Percentiles rank a stretch among this genome's conserved stretches.
Conservation (phyloP, 2,113 vertebrate genomes). For the Hippocampus mohnikei region DNA sequence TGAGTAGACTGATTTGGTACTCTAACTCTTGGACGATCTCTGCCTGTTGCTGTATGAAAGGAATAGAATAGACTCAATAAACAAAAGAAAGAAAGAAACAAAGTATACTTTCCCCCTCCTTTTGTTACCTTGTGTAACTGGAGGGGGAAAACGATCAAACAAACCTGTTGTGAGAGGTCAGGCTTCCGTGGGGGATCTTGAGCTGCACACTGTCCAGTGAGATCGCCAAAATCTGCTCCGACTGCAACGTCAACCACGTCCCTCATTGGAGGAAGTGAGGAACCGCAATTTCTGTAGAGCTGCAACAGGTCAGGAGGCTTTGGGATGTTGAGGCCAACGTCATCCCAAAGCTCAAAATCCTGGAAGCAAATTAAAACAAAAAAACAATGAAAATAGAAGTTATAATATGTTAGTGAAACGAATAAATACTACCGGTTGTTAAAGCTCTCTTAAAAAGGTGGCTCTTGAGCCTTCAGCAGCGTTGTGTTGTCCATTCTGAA, state of each 20-base stretch:
- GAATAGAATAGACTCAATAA: neutral
- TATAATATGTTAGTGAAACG: too few species aligned
- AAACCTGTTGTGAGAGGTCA: slow-evolving; percentile 62
- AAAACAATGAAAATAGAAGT: too few species aligned
- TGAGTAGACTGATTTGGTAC: slow-evolving; percentile 90
- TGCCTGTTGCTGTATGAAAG: slow-evolving; percentile 75
- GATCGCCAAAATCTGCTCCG: slow-evolving; percentile 80
- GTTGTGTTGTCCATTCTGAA: too few species aligned
- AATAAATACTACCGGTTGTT: too few species aligned
- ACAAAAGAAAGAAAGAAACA: neutral
- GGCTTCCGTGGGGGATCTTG: slow-evolving; percentile 58
- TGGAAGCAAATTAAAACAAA: slow-evolving; percentile 46
- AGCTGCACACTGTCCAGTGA: slow-evolving; percentile 68
- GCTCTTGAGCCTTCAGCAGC: too few species aligned
- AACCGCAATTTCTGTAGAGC: slow-evolving; percentile 90
- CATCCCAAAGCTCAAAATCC: slow-evolving; percentile 99
- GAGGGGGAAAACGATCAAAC: neutral
- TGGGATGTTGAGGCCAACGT: slow-evolving; percentile 96
- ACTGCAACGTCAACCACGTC: slow-evolving; percentile 84
- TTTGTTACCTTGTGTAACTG: neutral
- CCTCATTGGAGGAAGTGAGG: slow-evolving; percentile 71
- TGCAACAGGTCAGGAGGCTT: slow-evolving; percentile 93
- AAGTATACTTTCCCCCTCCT: neutral
- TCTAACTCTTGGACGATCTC: slow-evolving; percentile 91
- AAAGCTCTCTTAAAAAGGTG: too few species aligned